Evolutionary conservation across 2,113 vertebrate species (phyloP), one percentile per base, ranked within the genome.

Genomic region (Ariopsis seemanni): DNA sequence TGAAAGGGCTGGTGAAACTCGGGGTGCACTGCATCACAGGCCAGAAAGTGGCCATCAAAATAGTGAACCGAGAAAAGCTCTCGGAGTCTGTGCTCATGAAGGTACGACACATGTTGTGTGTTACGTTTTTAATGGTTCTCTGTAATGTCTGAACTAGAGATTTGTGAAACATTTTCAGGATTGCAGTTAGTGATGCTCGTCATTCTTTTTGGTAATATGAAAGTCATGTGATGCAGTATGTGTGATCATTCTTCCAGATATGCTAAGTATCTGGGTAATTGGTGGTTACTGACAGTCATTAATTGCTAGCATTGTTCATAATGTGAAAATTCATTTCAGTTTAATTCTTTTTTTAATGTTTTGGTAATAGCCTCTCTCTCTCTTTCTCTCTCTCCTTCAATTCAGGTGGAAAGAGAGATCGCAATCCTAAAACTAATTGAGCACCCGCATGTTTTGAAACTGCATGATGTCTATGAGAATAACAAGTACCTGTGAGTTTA

Each of bases 401-500:
- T 92, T 65, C 90, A 98, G 97, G 97, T 98, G 93, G 97, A 98
- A 90, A 94, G 97, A 90, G 97, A 98, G 94, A 98, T 98, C 86
- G 97, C 97, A 90, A 98, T 98, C 93, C 93, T 98, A 91, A 98
- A 98, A 91, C 96, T 98, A 92, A 98, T 98, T 0, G 97, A 98
- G 91, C 97, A 98, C 92, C 97, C 97, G 0, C 97, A 98, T 27
- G 97, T 98, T 87, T 95, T 98, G 94, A 98, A 98, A 92, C 96
- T 98, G 91, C 97, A 98, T 79, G 97, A 98, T 53, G 97, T 98
- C 92, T 98, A 98, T 87, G 97, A 98, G 95, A 98, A 98, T 93
- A 98, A 97, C 95, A 98, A 97, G 96, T 97, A 98, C 93, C 95
- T 98, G 97, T 98, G 95, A 97, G 97, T 97, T 94, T 20, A 18